phyloP scores from a whole-genome alignment of 2,797 vertebrate genomes.

The Linurgus olivaceus region DNA sequence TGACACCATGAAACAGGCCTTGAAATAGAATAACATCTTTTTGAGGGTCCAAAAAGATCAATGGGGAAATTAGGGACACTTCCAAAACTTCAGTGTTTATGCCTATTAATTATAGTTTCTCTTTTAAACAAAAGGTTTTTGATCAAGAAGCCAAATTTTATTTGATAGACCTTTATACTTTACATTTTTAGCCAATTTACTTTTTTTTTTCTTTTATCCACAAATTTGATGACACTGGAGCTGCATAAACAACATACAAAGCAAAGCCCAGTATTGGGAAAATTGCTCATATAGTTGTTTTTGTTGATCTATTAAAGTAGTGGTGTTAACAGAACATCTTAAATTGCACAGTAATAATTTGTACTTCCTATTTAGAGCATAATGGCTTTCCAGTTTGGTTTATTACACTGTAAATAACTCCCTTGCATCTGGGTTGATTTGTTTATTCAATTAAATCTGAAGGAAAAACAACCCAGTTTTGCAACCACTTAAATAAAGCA shows the following conservation, averaged over 20 bases:
- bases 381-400: neutral
- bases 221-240: neutral
- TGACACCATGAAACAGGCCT: neutral
- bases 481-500: slow-evolving; percentile 57
- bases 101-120: neutral
- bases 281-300: neutral
- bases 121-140: neutral
- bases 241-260: neutral
- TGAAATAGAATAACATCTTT: neutral
- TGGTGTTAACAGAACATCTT: neutral
- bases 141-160: neutral
- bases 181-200: neutral
- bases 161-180: neutral
- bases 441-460: neutral
- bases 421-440: neutral
- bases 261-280: neutral
- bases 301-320: neutral
- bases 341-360: neutral
- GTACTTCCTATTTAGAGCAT: neutral
- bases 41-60: neutral
- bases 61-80: neutral
- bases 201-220: neutral
- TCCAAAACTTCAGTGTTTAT: neutral
- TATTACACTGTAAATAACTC: neutral
- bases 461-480: neutral